Conservation (phyloP, 2,113 vertebrate genomes). For the Zeus faber region DNA sequence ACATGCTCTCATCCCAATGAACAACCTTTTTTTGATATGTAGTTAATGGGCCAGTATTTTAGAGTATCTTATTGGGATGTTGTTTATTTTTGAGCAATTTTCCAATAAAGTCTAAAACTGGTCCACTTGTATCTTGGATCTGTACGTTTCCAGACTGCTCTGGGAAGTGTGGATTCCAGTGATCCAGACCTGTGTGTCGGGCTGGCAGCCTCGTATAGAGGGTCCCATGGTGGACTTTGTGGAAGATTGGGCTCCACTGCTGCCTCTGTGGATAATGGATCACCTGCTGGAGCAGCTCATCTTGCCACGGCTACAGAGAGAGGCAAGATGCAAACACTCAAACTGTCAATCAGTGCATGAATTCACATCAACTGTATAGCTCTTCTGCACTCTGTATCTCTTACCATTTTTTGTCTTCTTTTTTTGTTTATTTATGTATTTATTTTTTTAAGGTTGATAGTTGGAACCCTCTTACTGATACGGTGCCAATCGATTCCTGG, state of each 20-base stretch:
- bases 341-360: background rate
- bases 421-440: background rate
- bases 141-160: slow-evolving; percentile 78
- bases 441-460: slow-evolving; percentile 82
- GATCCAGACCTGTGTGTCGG: slow-evolving; percentile 79
- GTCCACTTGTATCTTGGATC: no score
- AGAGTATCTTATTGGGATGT: no score
- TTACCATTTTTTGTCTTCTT: no score
- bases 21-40: no score
- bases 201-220: slow-evolving; percentile 92
- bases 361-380: no score
- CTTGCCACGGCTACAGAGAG: slow-evolving; percentile 94
- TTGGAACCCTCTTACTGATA: slow-evolving; percentile 97
- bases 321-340: slow-evolving; percentile 67
- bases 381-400: no score
- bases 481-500: slow-evolving; percentile 97
- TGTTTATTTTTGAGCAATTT: slow-evolving; percentile 17
- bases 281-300: slow-evolving; percentile 93
- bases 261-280: slow-evolving; percentile 91
- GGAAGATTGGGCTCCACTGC: slow-evolving; percentile 86
- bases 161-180: slow-evolving; percentile 97
- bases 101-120: no score
- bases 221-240: slow-evolving; percentile 93
- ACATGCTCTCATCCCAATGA: no score
- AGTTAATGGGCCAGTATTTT: no score